These are phyloP conservation scores for Pangasius krempfi DNA, from an alignment of 2,797 vertebrate genomes.

Conservation along the genomic window DNA sequence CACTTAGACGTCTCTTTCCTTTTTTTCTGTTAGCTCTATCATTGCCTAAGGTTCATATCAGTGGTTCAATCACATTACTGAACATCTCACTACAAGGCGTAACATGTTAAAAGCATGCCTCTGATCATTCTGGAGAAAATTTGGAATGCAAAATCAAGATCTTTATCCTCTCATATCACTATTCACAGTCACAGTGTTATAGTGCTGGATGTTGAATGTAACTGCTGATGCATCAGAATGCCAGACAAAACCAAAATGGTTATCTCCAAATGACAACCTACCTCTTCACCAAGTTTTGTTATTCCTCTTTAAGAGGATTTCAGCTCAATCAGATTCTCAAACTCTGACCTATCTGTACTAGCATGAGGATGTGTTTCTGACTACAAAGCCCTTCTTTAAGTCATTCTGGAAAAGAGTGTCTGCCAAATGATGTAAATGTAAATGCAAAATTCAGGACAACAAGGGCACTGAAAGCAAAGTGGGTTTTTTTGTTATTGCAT, in stretches of 20 bases:
- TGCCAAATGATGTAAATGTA: background rate
- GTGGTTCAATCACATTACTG: background rate
- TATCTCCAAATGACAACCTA: background rate
- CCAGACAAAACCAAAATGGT: background rate
- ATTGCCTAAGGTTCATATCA: background rate
- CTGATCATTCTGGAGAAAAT: background rate
- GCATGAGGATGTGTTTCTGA: slow-evolving; percentile 6
- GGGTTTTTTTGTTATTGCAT: background rate
- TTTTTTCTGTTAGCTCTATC: background rate
- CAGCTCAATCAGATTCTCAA: background rate
- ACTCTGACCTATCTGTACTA: background rate
- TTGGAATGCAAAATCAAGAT: background rate
- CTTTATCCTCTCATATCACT: background rate
- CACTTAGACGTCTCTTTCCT: slow-evolving; percentile 5
- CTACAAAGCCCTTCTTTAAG: background rate
- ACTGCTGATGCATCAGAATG: background rate
- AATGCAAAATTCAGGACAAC: slow-evolving; percentile 2
- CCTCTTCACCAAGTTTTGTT: background rate
- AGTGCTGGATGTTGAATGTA: background rate
- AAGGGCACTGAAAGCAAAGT: background rate
- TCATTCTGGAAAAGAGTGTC: background rate
- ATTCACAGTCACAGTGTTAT: background rate
- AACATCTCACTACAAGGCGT: background rate
- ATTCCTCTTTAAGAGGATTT: background rate
- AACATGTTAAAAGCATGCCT: background rate